phyloP scores from a whole-genome alignment of 2,888 invertebrate genomes.

The Pristionchus japonicus region DNA sequence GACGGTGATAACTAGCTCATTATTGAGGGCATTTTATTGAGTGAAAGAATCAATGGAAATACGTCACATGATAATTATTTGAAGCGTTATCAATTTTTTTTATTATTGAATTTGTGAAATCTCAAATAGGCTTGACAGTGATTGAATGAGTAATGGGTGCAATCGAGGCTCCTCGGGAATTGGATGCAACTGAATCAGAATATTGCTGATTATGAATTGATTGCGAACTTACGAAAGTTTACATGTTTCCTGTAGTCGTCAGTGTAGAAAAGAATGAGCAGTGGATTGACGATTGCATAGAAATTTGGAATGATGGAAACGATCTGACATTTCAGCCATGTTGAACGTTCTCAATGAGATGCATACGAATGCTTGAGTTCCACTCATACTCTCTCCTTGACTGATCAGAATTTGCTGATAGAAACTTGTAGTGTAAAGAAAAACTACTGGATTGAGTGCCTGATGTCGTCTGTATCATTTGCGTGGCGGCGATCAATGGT shows the following conservation, averaged over 20 bases:
- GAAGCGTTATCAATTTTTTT: neutral
- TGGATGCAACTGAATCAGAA: neutral
- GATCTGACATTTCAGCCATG: neutral
- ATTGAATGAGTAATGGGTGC: neutral
- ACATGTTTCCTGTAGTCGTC: conserved; percentile 14
- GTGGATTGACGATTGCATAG: neutral
- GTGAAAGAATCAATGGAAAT: neutral
- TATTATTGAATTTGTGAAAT: too few relatives aligned
- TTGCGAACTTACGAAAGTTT: neutral
- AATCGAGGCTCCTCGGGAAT: neutral
- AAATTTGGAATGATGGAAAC: conserved; percentile 4
- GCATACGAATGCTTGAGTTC: neutral
- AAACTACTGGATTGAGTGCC: neutral
- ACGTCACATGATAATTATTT: too few relatives aligned
- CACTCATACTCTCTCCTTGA: neutral
- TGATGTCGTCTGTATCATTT: neutral
- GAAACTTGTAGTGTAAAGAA: neutral
- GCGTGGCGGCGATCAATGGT: neutral
- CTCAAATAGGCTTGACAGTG: neutral
- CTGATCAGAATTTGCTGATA: neutral
- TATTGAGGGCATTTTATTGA: neutral
- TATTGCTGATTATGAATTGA: too few relatives aligned
- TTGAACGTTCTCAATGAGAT: neutral
- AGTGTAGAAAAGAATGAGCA: neutral
- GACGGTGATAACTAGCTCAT: neutral